Base-by-base conservation (phyloP, 2,797 vertebrate genomes). In the Eulemur mongoz region DNA sequence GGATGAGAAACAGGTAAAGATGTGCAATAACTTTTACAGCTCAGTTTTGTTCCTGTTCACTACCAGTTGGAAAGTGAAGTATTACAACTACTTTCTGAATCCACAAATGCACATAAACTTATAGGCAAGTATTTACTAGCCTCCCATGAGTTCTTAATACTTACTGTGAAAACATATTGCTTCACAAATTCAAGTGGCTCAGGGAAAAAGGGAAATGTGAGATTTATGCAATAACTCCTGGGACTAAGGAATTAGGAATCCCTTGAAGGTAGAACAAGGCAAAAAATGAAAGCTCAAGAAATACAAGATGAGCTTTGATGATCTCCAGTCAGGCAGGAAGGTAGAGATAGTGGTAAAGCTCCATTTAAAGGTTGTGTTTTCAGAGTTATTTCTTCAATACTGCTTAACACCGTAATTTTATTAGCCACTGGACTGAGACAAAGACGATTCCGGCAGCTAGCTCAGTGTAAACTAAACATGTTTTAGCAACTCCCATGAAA, bases 321-420 rank as follows among this genome's bases (percentile, higher is more conserved):
- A 57, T 86, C 69, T 89, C n/a, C 15, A 75, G 27, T 75, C 61
- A 94, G 17, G 81, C 88, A 80, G 88, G 78, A 91, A 92, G 35
- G n/a, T 59, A 85, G 40, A 89, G 38, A 20, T 14, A 85, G 50
- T 54, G 27, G 13, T 22, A 83, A 92, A 94, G 17, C 4, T 32
- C 11, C 57, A 70, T 67, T 95, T 95, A 88, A 91, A 94, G 82
- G 27, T 88, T 75, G 38, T 78, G 85, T 96, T 96, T 94, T 92
- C 72, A 65, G 85, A 96, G 73, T 83, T 92, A 93, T 98, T 97
- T 97, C 88, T 90, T 92, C 72, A 91, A 40, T 80, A 95, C n/a
- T 95, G 69, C 89, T 95, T 94, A 97, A 79, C 83, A 57, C 38
- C 97, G 38, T 96, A 88, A 96, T 97, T 97, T 97, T 96, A 94